Percentiles rank a stretch among this genome's conserved stretches.
Conservation (phyloP, 53 echinoderm and acorn worm species). For the Astropecten irregularis region DNA sequence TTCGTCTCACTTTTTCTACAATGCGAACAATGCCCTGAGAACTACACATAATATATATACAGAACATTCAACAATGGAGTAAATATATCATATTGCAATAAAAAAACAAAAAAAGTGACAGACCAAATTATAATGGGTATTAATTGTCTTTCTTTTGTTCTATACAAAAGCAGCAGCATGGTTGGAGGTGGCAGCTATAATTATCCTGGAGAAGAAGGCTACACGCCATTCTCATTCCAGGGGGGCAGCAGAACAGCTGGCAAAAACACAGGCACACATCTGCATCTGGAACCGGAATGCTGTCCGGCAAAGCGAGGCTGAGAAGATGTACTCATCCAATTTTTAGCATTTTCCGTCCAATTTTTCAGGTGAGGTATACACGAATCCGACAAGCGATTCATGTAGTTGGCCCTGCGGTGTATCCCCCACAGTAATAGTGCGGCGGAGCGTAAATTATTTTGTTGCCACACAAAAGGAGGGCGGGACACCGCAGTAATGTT, state of each 20-base stretch:
- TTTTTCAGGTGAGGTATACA: too few relatives aligned
- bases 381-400: too few relatives aligned
- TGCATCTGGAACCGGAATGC: too few relatives aligned
- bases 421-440: too few relatives aligned
- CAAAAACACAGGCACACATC: background rate
- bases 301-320: too few relatives aligned
- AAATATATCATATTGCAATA: constrained; percentile 27
- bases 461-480: too few relatives aligned
- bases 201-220: background rate
- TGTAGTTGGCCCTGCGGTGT: too few relatives aligned
- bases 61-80: constrained; percentile 10
- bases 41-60: constrained; percentile 11
- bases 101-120: background rate
- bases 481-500: too few relatives aligned
- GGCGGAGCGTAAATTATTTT: too few relatives aligned
- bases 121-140: background rate
- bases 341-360: too few relatives aligned
- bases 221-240: background rate
- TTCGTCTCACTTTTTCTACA: background rate
- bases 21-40: constrained; percentile 28
- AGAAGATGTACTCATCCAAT: too few relatives aligned
- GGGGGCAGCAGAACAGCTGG: too few relatives aligned
- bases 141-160: background rate
- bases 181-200: background rate
- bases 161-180: background rate